A percentile compares a stretch with the other conserved stretches of the same genome.
phyloP scores from a whole-genome alignment of 2,113 vertebrate species.

The Herpetotheres cachinnans region DNA sequence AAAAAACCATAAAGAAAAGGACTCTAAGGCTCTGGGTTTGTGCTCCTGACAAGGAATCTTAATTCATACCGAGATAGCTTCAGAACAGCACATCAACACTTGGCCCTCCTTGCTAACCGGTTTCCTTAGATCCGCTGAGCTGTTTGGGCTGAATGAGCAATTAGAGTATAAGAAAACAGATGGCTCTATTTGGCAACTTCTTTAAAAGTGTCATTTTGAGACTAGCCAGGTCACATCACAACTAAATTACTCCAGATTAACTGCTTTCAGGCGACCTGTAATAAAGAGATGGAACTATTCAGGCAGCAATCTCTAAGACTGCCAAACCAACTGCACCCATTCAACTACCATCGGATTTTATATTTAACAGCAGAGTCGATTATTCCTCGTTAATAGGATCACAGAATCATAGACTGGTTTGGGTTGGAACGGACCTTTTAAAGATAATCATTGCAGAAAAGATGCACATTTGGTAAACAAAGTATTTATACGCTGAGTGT shows the following conservation, averaged over 20 bases:
- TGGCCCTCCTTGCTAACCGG: not conserved
- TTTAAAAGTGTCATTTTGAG: not conserved
- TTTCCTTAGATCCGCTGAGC: not conserved
- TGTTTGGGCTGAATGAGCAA: not conserved
- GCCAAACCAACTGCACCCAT: not conserved
- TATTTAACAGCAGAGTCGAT: not conserved
- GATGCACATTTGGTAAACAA: not conserved
- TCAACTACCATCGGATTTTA: not conserved
- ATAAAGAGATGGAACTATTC: not conserved
- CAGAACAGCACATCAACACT: not conserved
- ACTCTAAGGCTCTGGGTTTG: not conserved
- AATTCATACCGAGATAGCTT: not conserved
- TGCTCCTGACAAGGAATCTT: not conserved
- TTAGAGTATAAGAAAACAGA: not conserved
- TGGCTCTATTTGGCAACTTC: conserved; percentile 6
- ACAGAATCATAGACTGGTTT: not conserved
- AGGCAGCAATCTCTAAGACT: not conserved
- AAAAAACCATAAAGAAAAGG: not conserved
- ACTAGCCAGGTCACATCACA: not conserved
- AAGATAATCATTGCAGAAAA: not conserved
- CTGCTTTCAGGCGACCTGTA: not conserved
- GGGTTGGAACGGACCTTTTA: not conserved
- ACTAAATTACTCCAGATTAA: not conserved
- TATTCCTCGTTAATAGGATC: not conserved
- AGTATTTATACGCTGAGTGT: not conserved